Evolutionary conservation across 2,888 invertebrate species (phyloP).

Genomic region (Nowickia ferox): DNA sequence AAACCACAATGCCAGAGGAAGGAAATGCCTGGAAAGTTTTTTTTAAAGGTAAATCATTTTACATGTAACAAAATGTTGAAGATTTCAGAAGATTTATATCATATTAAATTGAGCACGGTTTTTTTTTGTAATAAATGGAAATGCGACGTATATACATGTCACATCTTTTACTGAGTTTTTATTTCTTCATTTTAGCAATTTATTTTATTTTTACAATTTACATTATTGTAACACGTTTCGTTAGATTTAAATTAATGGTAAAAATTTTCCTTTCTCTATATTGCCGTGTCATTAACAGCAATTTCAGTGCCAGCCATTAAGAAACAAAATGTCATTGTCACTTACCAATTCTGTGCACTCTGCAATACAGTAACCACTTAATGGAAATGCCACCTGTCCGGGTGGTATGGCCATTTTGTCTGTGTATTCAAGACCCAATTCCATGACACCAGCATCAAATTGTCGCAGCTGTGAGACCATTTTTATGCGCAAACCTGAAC

Average conservation of each 20-base stretch:
- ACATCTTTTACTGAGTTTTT: too few relatives aligned
- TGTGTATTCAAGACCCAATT: conserved; percentile 97
- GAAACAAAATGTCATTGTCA: conserved; percentile 56
- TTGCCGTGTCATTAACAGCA: conserved; percentile 1
- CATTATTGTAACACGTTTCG: neutral
- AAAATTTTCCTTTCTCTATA: conserved; percentile 3
- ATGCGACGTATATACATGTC: neutral
- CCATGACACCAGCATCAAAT: conserved; percentile 97
- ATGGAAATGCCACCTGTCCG: conserved; percentile 88
- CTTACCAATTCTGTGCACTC: conserved; percentile 95
- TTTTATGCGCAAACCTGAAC: conserved; percentile 93
- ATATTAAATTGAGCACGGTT: conserved; percentile 31
- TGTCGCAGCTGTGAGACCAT: conserved; percentile 89
- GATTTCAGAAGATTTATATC: conserved; percentile 36
- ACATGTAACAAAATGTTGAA: neutral
- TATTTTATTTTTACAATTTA: conserved; percentile 10
- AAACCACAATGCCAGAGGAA: conserved; percentile 92
- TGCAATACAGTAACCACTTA: conserved; percentile 95
- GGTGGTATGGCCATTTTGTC: conserved; percentile 99
- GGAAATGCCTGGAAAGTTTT: conserved; percentile 87
- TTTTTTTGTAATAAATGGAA: neutral
- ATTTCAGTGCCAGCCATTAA: neutral
- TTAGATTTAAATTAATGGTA: conserved; percentile 39
- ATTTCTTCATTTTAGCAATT: neutral
- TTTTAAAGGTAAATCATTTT: neutral